These are phyloP conservation scores for Nephotettix cincticeps DNA, from an alignment of 1,140 invertebrate genomes.

Conservation along the genomic window DNA sequence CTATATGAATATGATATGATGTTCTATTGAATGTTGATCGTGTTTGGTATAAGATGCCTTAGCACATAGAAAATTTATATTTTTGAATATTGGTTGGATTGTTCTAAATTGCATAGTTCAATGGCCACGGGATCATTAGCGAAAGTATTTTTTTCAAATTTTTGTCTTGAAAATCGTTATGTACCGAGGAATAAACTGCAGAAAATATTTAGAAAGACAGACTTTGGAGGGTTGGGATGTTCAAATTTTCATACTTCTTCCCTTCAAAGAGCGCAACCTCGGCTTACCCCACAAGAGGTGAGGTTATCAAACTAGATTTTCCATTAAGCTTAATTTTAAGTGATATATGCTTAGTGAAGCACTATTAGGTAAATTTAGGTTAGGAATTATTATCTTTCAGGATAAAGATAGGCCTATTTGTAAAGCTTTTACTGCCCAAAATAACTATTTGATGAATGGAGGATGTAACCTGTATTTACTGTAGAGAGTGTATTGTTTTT, in stretches of 20 bases:
- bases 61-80: too few relatives aligned
- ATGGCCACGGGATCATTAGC: slow-evolving; percentile 13
- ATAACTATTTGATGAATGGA: slow-evolving; percentile 42
- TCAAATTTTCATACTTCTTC: slow-evolving; percentile 8
- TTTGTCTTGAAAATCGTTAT: slow-evolving; percentile 9
- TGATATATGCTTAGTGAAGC: background rate
- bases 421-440: slow-evolving; percentile 56
- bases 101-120: too few relatives aligned
- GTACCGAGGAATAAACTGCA: slow-evolving; percentile 8
- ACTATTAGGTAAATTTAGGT: background rate
- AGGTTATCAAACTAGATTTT: background rate
- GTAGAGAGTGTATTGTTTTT: too few relatives aligned
- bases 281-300: slow-evolving; percentile 34
- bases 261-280: slow-evolving; percentile 10
- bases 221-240: background rate
- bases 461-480: background rate
- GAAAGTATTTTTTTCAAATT: slow-evolving; percentile 17
- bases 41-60: too few relatives aligned
- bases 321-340: background rate
- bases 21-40: too few relatives aligned
- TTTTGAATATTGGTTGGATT: too few relatives aligned
- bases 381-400: background rate
- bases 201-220: background rate
- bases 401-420: background rate
- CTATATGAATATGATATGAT: too few relatives aligned